Percentiles rank a stretch among this genome's conserved stretches.
Conservation (phyloP, 2,888 invertebrate genomes). For the Athalia circularis region DNA sequence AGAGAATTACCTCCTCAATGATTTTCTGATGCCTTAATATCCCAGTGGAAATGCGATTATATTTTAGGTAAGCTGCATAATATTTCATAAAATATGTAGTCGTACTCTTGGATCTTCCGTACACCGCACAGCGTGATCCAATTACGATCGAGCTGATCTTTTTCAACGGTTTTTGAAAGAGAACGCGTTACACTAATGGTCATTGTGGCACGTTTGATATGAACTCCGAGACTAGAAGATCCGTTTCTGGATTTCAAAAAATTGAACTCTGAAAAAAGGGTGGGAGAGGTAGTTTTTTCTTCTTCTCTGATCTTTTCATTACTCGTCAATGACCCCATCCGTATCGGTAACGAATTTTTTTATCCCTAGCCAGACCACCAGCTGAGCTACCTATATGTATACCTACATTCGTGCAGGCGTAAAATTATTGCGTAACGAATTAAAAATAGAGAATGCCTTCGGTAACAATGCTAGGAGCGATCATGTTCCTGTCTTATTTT, state of each 20-base stretch:
- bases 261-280: too few species aligned
- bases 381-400: background rate
- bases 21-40: conserved; percentile 19
- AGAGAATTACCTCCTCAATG: background rate
- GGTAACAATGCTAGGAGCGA: conserved; percentile 9
- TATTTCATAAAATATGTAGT: too few species aligned
- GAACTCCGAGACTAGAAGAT: too few species aligned
- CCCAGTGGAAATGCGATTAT: too few species aligned
- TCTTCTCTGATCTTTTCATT: background rate
- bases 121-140: conserved; percentile 23
- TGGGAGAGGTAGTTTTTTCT: too few species aligned
- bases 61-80: too few species aligned
- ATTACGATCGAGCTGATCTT: conserved; percentile 8
- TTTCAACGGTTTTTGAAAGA: too few species aligned
- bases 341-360: conserved; percentile 1
- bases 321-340: conserved; percentile 22
- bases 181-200: conserved; percentile 22
- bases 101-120: background rate
- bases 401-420: background rate
- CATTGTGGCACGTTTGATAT: conserved; percentile 31
- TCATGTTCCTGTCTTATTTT: conserved; percentile 1
- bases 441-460: background rate
- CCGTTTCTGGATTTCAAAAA: too few species aligned
- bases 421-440: conserved; percentile 33
- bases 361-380: conserved; percentile 7